A percentile compares a stretch with the other conserved stretches of the same genome.
phyloP scores from a whole-genome alignment of 1,140 invertebrate genomes.

The Brachionus rubens region DNA sequence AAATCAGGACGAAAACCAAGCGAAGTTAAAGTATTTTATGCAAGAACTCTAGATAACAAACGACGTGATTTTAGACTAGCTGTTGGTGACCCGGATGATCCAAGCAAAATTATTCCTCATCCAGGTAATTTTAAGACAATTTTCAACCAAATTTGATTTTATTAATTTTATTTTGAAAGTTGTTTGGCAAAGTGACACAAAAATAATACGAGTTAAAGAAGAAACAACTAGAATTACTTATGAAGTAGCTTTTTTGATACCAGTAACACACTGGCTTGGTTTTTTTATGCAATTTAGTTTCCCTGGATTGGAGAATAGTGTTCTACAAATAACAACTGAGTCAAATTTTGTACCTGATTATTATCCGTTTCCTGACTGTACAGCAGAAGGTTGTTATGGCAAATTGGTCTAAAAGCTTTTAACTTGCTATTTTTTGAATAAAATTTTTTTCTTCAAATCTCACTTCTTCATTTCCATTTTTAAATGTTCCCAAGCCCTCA shows the following conservation, averaged over 20 bases:
- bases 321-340: conserved; percentile 53
- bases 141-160: conserved; percentile 40
- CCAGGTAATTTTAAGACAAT: conserved; percentile 47
- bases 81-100: conserved; percentile 50
- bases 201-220: conserved; percentile 13
- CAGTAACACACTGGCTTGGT: conserved; percentile 50
- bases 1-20: conserved; percentile 49
- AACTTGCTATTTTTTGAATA: not conserved
- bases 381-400: conserved; percentile 50
- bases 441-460: no score
- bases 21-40: conserved; percentile 50
- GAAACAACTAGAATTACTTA: conserved; percentile 48
- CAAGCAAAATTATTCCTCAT: conserved; percentile 50
- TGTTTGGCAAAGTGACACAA: not conserved
- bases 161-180: conserved; percentile 45
- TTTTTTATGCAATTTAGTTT: conserved; percentile 54
- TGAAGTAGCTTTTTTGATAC: conserved; percentile 49
- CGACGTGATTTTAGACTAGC: conserved; percentile 52
- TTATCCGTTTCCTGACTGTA: conserved; percentile 53
- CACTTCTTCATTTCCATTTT: no score
- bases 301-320: conserved; percentile 49
- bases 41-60: conserved; percentile 50
- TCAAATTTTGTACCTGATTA: conserved; percentile 52
- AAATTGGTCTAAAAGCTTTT: conserved; percentile 50
- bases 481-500: no score